phyloP scores from a whole-genome alignment of 2,113 vertebrate species.

The Dromiciops gliroides region DNA sequence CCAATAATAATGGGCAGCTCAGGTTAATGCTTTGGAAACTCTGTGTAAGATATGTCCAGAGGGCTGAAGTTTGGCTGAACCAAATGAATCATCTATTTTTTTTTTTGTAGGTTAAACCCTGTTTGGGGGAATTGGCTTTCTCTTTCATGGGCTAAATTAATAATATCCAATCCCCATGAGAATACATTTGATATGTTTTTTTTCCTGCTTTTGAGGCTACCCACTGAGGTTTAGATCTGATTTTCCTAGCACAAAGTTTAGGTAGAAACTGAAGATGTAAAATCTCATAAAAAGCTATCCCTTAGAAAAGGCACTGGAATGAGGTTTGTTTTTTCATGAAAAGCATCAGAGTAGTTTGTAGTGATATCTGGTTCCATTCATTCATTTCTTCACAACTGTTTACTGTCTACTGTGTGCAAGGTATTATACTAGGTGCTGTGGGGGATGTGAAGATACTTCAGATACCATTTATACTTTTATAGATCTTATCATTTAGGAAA shows the following conservation, averaged over 20 bases:
- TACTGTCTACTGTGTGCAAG: background rate
- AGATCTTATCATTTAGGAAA: background rate
- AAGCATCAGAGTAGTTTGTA: background rate
- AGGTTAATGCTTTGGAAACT: constrained; percentile 13
- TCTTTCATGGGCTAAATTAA: background rate
- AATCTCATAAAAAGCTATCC: background rate
- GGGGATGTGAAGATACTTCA: background rate
- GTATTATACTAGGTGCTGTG: background rate
- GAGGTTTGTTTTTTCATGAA: background rate
- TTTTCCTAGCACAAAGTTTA: background rate
- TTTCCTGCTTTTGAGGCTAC: background rate
- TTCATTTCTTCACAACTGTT: background rate
- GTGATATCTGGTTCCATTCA: background rate
- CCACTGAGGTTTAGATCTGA: background rate
- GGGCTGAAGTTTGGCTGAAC: background rate
- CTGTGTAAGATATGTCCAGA: background rate
- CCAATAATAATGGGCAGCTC: background rate
- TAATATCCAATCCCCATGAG: background rate
- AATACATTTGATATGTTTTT: background rate
- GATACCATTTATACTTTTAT: background rate
- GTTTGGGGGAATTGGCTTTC: background rate
- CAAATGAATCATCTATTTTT: background rate
- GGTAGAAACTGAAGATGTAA: background rate
- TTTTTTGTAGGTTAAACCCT: background rate
- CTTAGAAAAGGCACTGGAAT: background rate